Evolutionary conservation across 2,113 vertebrate genomes (phyloP).

Genomic region (Solea senegalensis): DNA sequence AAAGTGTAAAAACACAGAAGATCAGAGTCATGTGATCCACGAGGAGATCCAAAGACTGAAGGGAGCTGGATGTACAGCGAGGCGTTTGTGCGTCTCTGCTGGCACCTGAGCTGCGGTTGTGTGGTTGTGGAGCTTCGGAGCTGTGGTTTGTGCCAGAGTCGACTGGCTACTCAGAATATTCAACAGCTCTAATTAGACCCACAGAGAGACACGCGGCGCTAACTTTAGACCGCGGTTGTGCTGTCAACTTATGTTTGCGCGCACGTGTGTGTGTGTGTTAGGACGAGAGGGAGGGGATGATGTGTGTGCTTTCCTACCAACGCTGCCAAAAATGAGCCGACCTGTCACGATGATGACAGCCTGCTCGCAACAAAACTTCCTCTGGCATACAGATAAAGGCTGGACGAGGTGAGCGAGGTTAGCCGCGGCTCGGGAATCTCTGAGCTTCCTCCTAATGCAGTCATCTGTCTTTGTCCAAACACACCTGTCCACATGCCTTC

Average conservation of each 20-base stretch:
- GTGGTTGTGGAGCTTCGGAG: neutral
- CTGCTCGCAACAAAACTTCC: slow-evolving; percentile 1
- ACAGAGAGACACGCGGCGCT: slow-evolving; percentile 30
- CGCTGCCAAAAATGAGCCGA: slow-evolving; percentile 21
- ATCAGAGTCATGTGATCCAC: too few species aligned
- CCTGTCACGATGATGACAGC: neutral
- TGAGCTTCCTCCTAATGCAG: neutral
- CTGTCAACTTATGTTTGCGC: neutral
- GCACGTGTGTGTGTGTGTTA: slow-evolving; percentile 4
- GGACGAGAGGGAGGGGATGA: neutral
- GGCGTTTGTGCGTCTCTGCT: neutral
- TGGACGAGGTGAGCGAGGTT: slow-evolving; percentile 25
- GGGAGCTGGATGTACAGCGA: too few species aligned
- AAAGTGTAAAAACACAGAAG: too few species aligned
- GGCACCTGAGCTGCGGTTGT: neutral
- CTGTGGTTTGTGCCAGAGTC: slow-evolving; percentile 25
- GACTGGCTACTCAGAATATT: slow-evolving; percentile 30
- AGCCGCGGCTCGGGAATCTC: slow-evolving; percentile 11
- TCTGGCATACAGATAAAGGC: slow-evolving; percentile 5
- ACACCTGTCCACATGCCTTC: neutral
- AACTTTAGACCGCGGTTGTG: slow-evolving; percentile 7
- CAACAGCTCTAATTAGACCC: slow-evolving; percentile 63
- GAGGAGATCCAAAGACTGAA: too few species aligned
- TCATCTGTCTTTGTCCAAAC: neutral
- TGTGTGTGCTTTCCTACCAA: neutral